A percentile compares a stretch with the other conserved stretches of the same genome.
Conservation (phyloP, 2,113 vertebrate genomes). For the Atherinomorus stipes region DNA sequence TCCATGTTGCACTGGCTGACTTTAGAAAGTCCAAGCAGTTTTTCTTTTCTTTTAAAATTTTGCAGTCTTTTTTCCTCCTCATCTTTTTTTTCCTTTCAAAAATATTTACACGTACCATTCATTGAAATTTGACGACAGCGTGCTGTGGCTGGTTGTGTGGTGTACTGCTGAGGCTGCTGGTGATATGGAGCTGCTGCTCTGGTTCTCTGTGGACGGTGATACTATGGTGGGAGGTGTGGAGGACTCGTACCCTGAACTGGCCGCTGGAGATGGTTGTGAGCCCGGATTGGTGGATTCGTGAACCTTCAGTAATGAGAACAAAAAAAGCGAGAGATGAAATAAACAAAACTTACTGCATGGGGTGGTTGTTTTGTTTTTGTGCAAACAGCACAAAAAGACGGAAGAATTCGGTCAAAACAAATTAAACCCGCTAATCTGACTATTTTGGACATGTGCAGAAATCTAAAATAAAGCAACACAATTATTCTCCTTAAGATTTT, state of each 20-base stretch:
- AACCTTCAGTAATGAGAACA: slow-evolving; percentile 83
- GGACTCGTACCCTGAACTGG: slow-evolving; percentile 99
- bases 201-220: slow-evolving; percentile 98
- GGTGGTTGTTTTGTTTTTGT: slow-evolving; percentile 7
- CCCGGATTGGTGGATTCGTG: slow-evolving; percentile 95
- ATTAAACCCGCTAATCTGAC: slow-evolving; percentile 29
- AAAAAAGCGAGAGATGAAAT: not conserved
- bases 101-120: slow-evolving; percentile 99
- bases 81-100: slow-evolving; percentile 54
- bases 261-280: slow-evolving; percentile 96
- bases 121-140: slow-evolving; percentile 99
- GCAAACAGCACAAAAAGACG: not conserved
- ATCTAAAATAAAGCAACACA: slow-evolving; percentile 37
- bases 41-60: slow-evolving; percentile 68
- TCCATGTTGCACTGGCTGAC: slow-evolving; percentile 88
- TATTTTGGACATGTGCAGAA: slow-evolving; percentile 15
- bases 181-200: slow-evolving; percentile 97
- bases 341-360: not conserved
- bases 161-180: slow-evolving; percentile 95
- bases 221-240: slow-evolving; percentile 99
- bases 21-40: slow-evolving; percentile 85
- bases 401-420: slow-evolving; percentile 25
- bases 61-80: slow-evolving; percentile 78
- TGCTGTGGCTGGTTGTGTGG: slow-evolving; percentile 97
- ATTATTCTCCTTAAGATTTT: slow-evolving; percentile 54